phyloP scores from a whole-genome alignment of 2,888 invertebrate species.

The Dryocosmus kuriphilus region DNA sequence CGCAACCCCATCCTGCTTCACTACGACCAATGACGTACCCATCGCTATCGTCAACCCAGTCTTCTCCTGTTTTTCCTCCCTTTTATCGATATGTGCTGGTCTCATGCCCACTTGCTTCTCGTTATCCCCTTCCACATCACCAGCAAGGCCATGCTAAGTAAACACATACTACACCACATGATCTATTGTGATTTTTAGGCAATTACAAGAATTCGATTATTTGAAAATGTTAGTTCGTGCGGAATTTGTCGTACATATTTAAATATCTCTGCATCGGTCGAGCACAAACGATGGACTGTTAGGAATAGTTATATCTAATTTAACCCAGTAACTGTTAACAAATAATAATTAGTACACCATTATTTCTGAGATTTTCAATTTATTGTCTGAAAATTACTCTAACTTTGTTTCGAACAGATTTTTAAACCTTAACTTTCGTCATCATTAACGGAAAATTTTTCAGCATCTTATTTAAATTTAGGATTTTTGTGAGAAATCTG shows the following conservation, averaged over 20 bases:
- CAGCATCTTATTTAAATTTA: background rate
- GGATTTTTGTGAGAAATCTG: background rate
- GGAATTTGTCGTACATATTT: too few species aligned
- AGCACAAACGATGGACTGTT: too few species aligned
- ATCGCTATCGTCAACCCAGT: slow-evolving; percentile 51
- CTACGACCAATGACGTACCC: slow-evolving; percentile 60
- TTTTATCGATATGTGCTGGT: slow-evolving; percentile 33
- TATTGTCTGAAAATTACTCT: too few species aligned
- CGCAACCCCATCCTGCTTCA: slow-evolving; percentile 72
- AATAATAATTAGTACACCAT: too few species aligned
- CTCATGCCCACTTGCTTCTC: slow-evolving; percentile 27
- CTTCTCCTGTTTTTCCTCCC: slow-evolving; percentile 52
- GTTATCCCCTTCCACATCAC: background rate
- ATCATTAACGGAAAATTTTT: background rate
- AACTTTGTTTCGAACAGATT: background rate
- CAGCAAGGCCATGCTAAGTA: background rate
- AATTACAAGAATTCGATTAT: too few species aligned
- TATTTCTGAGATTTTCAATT: too few species aligned
- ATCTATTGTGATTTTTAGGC: too few species aligned
- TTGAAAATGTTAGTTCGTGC: too few species aligned
- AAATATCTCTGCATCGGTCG: too few species aligned
- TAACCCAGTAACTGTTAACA: too few species aligned
- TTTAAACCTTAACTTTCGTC: background rate
- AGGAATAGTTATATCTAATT: too few species aligned
- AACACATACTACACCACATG: too few species aligned